Conservation (phyloP, 2,113 vertebrate genomes). For the Ophthalmotilapia sp. region DNA sequence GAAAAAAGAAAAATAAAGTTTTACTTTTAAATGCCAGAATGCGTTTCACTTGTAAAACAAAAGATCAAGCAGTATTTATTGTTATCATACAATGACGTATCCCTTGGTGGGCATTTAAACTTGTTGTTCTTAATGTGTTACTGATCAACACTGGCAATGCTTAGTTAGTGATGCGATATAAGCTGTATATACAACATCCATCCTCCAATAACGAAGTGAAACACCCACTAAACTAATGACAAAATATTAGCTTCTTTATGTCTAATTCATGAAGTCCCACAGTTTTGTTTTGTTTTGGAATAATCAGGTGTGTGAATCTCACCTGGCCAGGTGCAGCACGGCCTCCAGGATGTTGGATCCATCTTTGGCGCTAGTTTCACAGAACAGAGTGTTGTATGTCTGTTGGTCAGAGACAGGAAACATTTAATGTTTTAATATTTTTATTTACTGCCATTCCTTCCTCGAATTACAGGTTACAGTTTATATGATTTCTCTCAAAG, state of each 20-base stretch:
- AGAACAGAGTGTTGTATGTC: conserved; percentile 84
- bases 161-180: neutral
- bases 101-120: neutral
- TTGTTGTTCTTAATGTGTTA: neutral
- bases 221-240: neutral
- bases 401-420: conserved; percentile 41
- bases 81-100: neutral
- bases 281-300: neutral
- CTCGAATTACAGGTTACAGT: neutral
- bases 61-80: neutral
- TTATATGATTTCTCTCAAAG: neutral
- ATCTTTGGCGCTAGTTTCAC: conserved; percentile 91
- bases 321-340: conserved; percentile 91
- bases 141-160: neutral
- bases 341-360: conserved; percentile 86
- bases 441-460: neutral
- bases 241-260: neutral
- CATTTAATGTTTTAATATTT: neutral
- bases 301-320: conserved; percentile 4
- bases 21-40: neutral
- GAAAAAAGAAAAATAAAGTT: neutral
- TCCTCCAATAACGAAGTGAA: neutral
- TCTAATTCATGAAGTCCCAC: neutral
- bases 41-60: neutral
- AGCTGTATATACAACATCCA: neutral